Evolutionary conservation across 2,797 vertebrate genomes (phyloP), one percentile per base, ranked within the genome.

Genomic region (Falco cherrug): DNA sequence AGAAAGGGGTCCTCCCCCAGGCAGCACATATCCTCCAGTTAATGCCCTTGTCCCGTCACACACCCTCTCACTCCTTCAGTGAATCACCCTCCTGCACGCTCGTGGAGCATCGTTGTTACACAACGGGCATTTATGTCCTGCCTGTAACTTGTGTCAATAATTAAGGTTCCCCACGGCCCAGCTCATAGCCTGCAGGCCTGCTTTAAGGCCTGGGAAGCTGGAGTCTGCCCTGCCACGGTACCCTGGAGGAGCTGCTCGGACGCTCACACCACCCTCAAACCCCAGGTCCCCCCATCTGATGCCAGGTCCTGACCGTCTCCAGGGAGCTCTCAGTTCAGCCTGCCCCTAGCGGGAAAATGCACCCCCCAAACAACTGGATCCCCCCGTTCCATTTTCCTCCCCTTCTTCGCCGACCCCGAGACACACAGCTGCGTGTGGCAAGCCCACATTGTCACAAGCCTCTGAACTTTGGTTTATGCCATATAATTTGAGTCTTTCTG

Each of bases 121-220:
- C 95, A 94, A 83, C 1, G 2, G 77, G 29, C 90, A 6, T 47
- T 87, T 50, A 3, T 4, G 43, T 8, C 60, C 90, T 90, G 47
- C 77, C 87, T 51, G 81, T 20, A 10, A 12, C 92, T 84, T 16
- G 24, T 78, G 39, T 85, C 93, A 61, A 6, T 6, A 24, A 64
- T 84, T 63, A 67, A 67, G 33, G n/a, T n/a, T 86, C 84, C 70
- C 83, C 60, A 0, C 12, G 92, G 92, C 87, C 93, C 89, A 85
- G 93, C 95, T 95, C 81, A 31, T 94, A 94, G 92, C 96, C 92
- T 93, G 84, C 71, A 67, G 95, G 89, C n/a, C 63, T 89, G 78
- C 24, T 87, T 89, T 83, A 5, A 93, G 19, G 60, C 92, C 68
- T 85, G 50, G 21, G 48, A 28, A 94, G 48, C 56, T 65, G n/a